These are phyloP conservation scores for Agrypnia vestita DNA, from an alignment of 1,140 invertebrate species.

Conservation along the genomic window DNA sequence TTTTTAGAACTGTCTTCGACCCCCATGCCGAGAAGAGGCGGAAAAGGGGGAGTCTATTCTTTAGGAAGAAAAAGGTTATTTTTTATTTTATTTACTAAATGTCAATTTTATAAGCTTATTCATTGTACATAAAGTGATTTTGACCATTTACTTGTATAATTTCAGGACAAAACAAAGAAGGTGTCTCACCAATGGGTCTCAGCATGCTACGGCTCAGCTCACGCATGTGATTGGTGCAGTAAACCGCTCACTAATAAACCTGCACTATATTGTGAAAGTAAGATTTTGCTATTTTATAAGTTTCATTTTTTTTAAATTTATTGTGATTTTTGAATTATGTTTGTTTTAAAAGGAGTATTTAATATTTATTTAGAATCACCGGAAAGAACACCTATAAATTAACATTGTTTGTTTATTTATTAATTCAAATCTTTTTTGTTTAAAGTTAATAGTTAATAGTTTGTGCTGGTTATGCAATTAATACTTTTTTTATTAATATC, in stretches of 20 bases:
- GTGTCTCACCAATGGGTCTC: constrained; percentile 84
- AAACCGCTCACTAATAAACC: constrained; percentile 87
- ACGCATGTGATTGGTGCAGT: constrained; percentile 87
- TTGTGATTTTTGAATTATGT: too few relatives aligned
- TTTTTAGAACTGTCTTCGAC: constrained; percentile 80
- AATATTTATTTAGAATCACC: too few relatives aligned
- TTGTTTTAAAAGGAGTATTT: too few relatives aligned
- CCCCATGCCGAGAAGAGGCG: constrained; percentile 87
- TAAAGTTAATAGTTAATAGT: too few relatives aligned
- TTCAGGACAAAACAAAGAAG: constrained; percentile 81
- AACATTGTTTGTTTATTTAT: too few relatives aligned
- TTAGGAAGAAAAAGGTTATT: constrained; percentile 86
- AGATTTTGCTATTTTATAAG: constrained; percentile 50
- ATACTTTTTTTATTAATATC: too few relatives aligned
- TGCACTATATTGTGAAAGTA: constrained; percentile 76
- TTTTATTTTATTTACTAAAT: neutral
- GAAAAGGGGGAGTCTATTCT: constrained; percentile 91
- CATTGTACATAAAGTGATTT: too few relatives aligned
- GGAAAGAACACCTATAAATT: too few relatives aligned
- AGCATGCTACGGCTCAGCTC: constrained; percentile 80
- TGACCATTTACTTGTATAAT: constrained; percentile 21
- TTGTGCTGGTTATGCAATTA: too few relatives aligned
- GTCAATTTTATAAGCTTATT: too few relatives aligned
- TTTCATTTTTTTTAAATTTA: too few relatives aligned
- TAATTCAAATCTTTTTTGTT: too few relatives aligned